Base-by-base conservation (phyloP, 2,797 vertebrate species). In the Lepus townsendii region DNA sequence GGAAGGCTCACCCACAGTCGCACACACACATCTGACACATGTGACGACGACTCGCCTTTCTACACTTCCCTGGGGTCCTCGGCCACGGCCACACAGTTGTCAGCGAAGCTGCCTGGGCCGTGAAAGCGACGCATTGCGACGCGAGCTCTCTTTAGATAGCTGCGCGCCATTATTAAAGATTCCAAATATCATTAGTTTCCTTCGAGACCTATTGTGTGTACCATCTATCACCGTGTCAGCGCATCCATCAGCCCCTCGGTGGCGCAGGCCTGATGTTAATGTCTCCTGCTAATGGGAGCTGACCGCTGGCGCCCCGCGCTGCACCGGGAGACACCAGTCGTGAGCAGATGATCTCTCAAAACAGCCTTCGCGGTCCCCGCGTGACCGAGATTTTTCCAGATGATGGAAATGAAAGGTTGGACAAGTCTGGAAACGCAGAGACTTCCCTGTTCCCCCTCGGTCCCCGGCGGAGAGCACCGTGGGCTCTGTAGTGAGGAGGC, bases 111-210 rank as follows among this genome's bases (percentile, higher is more conserved):
- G 65, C 66, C 63, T 38, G 5, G 52, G 75, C 93, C 83, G 83
- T 88, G 52, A 7, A 38, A 85, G 76, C 69, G 27, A 38, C 11
- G 5, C 60, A 16, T 78, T 71, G 85, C 82, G 93, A 96, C 75
- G 92, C 93, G 96, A 96, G 93, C 96, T 95, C 93, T 95, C 88
- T 93, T 87, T 63, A 68, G 94, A 75, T n/a, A 73, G 79, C 84
- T 62, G 63, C 2, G 76, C 62, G 17, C 94, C 77, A 52, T 95
- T 92, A 93, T 96, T 89, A 96, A 95, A 96, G 92, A 96, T 96
- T 96, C 96, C 92, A 92, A 93, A 79, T 94, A 77, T 26, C 96
- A 93, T 96, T 97, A 89, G 94, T 97, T 96, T 71, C 95, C 88
- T 95, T 96, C 97, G 91, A 91, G 95, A 83, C 73, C 95, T 89